Evolutionary conservation across 2,888 invertebrate genomes (phyloP).

Genomic region (Oconnorella tubifera): DNA sequence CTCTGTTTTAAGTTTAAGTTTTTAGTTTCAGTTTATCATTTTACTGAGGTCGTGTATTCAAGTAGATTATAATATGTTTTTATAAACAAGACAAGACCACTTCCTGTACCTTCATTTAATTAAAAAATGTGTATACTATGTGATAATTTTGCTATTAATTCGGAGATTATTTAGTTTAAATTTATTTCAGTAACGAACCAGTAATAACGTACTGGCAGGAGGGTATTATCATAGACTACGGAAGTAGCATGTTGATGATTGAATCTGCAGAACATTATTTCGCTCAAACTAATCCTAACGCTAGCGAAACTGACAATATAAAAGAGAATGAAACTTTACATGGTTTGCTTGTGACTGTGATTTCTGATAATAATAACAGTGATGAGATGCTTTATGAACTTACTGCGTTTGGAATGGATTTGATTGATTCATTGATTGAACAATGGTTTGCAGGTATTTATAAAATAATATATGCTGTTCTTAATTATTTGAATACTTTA

Average conservation of each 20-base stretch:
- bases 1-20: no score
- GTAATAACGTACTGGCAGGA: constrained; percentile 44
- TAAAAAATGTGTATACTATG: no score
- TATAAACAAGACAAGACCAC: no score
- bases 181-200: constrained; percentile 11
- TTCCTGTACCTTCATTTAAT: no score
- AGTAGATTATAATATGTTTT: no score
- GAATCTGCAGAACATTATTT: constrained; percentile 36
- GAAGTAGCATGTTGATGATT: constrained; percentile 42
- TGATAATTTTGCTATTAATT: no score
- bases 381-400: constrained; percentile 27
- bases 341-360: constrained; percentile 15
- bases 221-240: constrained; percentile 42
- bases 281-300: neutral
- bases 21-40: no score
- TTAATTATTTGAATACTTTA: no score
- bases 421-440: constrained; percentile 45
- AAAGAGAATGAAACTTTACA: neutral
- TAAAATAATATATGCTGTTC: no score
- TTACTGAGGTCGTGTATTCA: no score
- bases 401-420: constrained; percentile 44
- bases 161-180: no score
- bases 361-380: neutral
- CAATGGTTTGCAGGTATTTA: constrained; percentile 52
- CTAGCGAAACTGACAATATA: no score